These are phyloP conservation scores for Ephestia elutella DNA, from an alignment of 1,140 invertebrate genomes.

Conservation along the genomic window DNA sequence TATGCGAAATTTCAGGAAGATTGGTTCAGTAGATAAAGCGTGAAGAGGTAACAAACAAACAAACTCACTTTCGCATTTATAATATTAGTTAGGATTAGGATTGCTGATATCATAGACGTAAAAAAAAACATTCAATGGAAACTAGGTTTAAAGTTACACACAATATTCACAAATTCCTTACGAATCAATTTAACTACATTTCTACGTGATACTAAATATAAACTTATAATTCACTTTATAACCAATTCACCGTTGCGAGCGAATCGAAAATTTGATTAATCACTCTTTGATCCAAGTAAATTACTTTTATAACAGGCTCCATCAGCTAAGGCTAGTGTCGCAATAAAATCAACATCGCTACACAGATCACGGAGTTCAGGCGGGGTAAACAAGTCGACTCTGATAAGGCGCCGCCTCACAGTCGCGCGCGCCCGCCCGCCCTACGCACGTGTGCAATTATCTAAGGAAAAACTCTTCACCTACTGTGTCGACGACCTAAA, in stretches of 20 bases:
- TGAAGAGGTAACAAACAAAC: too few relatives aligned
- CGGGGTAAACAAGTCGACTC: slow-evolving; percentile 60
- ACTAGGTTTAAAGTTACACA: too few relatives aligned
- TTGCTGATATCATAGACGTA: too few relatives aligned
- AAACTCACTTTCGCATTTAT: too few relatives aligned
- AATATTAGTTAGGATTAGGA: too few relatives aligned
- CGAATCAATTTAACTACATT: too few relatives aligned
- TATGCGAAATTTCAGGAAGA: too few relatives aligned
- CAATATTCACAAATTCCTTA: too few relatives aligned
- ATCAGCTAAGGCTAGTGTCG: slow-evolving; percentile 4
- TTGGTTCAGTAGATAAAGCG: too few relatives aligned
- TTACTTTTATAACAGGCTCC: background rate
- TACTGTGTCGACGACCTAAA: slow-evolving; percentile 4
- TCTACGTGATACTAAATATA: too few relatives aligned
- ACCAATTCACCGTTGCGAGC: background rate
- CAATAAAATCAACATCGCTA: slow-evolving; percentile 48
- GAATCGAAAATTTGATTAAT: background rate
- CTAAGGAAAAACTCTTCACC: slow-evolving; percentile 6
- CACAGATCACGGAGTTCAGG: slow-evolving; percentile 28
- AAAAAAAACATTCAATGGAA: too few relatives aligned
- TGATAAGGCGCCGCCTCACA: slow-evolving; percentile 57
- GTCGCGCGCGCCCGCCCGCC: slow-evolving; percentile 59
- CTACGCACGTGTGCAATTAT: slow-evolving; percentile 38
- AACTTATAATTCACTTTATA: background rate
- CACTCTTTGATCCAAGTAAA: slow-evolving; percentile 1